Conservation (phyloP, 2,888 invertebrate genomes). For the Tipula confusa region DNA sequence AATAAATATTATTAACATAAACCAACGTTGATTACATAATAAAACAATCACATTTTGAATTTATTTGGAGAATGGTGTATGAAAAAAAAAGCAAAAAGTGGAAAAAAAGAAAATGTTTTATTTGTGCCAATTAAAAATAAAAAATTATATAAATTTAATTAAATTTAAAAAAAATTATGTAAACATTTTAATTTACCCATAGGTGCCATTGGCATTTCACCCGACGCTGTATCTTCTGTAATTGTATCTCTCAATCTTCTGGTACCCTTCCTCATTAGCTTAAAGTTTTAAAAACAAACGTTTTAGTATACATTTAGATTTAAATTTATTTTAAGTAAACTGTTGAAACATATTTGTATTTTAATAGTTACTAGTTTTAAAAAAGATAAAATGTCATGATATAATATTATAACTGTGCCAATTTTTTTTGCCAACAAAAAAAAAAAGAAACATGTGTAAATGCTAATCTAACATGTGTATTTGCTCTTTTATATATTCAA, state of each 20-base stretch:
- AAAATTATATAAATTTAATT: slow-evolving; percentile 5
- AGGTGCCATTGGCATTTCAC: not conserved
- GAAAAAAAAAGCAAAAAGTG: not conserved
- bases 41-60: not conserved
- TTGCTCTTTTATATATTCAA: not conserved
- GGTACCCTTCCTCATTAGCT: slow-evolving; percentile 29
- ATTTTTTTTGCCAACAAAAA: not conserved
- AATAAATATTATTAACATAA: slow-evolving; percentile 27
- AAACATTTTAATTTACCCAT: not conserved
- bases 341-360: not conserved
- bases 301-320: not conserved
- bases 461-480: too few relatives aligned
- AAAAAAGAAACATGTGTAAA: not conserved
- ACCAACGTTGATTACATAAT: slow-evolving; percentile 10
- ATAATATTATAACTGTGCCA: not conserved
- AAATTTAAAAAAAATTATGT: not conserved
- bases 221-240: not conserved
- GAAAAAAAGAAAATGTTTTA: not conserved
- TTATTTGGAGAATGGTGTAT: not conserved
- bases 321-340: not conserved
- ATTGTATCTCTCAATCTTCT: not conserved
- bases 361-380: not conserved
- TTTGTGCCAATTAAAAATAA: slow-evolving; percentile 20
- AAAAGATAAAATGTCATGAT: not conserved
- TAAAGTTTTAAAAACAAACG: not conserved